Evolutionary conservation across 2,888 invertebrate species (phyloP).

Genomic region (Cryptosula pallasiana): DNA sequence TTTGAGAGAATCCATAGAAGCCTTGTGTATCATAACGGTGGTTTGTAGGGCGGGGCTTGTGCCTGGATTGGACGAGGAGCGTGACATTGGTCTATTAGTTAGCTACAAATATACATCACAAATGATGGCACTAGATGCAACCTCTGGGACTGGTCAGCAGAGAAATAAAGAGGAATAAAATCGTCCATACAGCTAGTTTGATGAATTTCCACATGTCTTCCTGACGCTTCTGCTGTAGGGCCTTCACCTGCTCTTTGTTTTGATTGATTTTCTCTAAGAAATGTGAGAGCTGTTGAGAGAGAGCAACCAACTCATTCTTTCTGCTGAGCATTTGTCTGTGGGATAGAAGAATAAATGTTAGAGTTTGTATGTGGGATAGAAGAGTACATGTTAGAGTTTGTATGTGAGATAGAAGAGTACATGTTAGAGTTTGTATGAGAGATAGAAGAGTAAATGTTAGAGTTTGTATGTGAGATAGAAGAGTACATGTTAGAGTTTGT

Average conservation of each 20-base stretch:
- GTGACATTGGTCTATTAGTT: background rate
- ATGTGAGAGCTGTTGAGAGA: background rate
- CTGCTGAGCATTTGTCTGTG: background rate
- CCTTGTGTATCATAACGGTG: background rate
- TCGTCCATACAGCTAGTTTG: conserved; percentile 36
- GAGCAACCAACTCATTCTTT: background rate
- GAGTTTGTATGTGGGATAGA: too few species aligned
- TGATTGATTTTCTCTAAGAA: conserved; percentile 29
- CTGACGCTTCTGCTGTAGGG: conserved; percentile 39
- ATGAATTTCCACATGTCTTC: conserved; percentile 42
- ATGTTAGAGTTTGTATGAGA: too few species aligned
- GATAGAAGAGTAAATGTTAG: too few species aligned
- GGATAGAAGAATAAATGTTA: too few species aligned
- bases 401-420: too few species aligned
- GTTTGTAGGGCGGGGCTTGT: conserved; percentile 12
- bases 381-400: too few species aligned
- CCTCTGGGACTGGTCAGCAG: too few species aligned
- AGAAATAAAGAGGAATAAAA: too few species aligned
- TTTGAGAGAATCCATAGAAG: background rate
- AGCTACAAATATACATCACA: background rate
- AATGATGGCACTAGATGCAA: too few species aligned
- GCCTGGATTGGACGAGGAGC: background rate
- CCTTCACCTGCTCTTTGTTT: conserved; percentile 33
- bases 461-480: too few species aligned
- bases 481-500: too few species aligned